These are phyloP conservation scores for Dicranocentrus wangi DNA, from an alignment of 2,888 invertebrate species.

Conservation along the genomic window DNA sequence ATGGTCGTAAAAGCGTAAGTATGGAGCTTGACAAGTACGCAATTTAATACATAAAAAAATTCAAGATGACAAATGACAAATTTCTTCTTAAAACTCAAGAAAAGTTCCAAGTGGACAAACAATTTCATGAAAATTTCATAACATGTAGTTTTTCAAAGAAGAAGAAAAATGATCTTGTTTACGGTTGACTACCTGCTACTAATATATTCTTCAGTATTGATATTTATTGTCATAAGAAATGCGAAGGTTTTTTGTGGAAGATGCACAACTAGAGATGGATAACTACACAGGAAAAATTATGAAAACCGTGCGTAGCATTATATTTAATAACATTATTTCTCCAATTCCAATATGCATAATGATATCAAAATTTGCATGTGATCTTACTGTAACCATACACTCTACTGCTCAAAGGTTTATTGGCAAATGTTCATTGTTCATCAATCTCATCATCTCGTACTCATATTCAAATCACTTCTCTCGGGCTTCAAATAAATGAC, in stretches of 20 bases:
- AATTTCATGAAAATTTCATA: neutral
- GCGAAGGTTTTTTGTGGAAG: no score
- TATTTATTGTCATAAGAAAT: no score
- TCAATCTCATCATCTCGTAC: constrained; percentile 8
- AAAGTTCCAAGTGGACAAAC: constrained; percentile 10
- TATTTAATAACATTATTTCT: constrained; percentile 19
- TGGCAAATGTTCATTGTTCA: constrained; percentile 17
- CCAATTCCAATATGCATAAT: constrained; percentile 19
- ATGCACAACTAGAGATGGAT: no score
- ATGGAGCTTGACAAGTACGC: no score
- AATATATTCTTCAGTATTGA: no score
- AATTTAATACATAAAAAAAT: no score
- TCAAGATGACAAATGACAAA: constrained; percentile 20
- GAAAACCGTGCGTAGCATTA: constrained; percentile 1
- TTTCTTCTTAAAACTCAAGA: neutral
- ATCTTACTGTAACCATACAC: neutral
- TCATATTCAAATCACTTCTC: constrained; percentile 13
- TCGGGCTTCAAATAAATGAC: constrained; percentile 2
- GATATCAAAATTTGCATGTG: constrained; percentile 2
- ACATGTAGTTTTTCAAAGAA: neutral
- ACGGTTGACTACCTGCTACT: constrained; percentile 29
- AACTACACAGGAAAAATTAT: constrained; percentile 1
- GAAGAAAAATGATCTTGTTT: constrained; percentile 56
- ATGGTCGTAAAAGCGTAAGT: no score
- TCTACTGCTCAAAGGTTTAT: constrained; percentile 15